Evolutionary conservation across 2,888 invertebrate species (phyloP).

Genomic region (Timandra comae): DNA sequence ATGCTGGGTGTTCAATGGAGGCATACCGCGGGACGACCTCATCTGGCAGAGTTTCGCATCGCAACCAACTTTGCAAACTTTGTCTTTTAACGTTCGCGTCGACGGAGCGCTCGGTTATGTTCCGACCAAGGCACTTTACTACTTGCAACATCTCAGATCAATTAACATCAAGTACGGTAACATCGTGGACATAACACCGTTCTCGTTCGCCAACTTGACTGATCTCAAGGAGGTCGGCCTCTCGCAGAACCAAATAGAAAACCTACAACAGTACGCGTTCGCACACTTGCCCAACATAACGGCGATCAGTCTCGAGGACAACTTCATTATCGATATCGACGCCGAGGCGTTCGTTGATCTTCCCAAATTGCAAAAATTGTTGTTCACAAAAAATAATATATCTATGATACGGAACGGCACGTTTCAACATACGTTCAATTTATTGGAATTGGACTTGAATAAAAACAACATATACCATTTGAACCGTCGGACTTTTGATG

Average conservation of each 20-base stretch:
- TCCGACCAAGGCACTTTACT: constrained; percentile 82
- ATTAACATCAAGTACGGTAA: constrained; percentile 84
- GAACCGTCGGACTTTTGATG: constrained; percentile 86
- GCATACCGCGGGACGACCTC: constrained; percentile 81
- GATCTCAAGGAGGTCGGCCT: constrained; percentile 81
- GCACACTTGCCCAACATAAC: constrained; percentile 83
- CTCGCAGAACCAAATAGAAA: constrained; percentile 82
- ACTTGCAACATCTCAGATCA: constrained; percentile 80
- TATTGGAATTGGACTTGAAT: constrained; percentile 88
- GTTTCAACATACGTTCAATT: constrained; percentile 82
- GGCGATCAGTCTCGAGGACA: constrained; percentile 83
- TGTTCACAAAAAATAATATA: constrained; percentile 90
- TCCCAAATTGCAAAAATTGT: constrained; percentile 83
- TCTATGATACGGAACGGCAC: constrained; percentile 90
- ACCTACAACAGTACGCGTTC: constrained; percentile 82
- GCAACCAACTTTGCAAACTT: constrained; percentile 81
- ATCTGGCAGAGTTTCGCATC: constrained; percentile 86
- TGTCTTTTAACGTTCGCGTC: constrained; percentile 83
- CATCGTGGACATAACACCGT: constrained; percentile 81
- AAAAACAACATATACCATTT: constrained; percentile 84
- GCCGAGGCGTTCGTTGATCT: constrained; percentile 84
- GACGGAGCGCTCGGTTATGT: constrained; percentile 82
- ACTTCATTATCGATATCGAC: constrained; percentile 84
- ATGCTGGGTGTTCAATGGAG: constrained; percentile 85
- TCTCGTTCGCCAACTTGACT: constrained; percentile 85